Evolutionary conservation across 2,113 vertebrate genomes (phyloP).

Genomic region (Grantiella picta): DNA sequence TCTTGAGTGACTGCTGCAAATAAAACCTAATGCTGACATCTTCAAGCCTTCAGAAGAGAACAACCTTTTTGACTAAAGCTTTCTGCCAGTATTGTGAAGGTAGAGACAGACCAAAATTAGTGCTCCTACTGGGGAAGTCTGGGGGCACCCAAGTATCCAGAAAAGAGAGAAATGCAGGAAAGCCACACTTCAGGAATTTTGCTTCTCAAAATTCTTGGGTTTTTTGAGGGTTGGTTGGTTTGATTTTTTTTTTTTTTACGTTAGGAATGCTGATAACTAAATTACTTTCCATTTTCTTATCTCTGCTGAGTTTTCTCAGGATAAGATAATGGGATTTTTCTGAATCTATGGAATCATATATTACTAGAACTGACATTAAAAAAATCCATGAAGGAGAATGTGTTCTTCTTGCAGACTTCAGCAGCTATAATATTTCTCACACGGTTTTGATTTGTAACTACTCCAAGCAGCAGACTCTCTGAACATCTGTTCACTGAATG

Average conservation of each 20-base stretch:
- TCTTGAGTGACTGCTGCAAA: not conserved
- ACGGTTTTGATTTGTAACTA: not conserved
- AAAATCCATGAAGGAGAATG: not conserved
- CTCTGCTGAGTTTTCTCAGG: not conserved
- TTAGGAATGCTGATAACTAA: not conserved
- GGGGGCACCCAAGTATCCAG: not conserved
- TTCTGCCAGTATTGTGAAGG: not conserved
- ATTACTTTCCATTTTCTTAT: not conserved
- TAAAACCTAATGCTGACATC: not conserved
- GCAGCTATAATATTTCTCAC: not conserved
- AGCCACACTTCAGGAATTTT: not conserved
- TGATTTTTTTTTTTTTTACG: not conserved
- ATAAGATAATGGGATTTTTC: not conserved
- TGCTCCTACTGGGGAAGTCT: not conserved
- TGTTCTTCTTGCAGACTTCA: not conserved
- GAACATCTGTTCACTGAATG: constrained; percentile 22
- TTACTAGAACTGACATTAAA: not conserved
- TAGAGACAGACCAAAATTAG: not conserved
- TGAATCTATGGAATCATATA: not conserved
- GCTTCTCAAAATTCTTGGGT: not conserved
- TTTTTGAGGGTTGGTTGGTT: not conserved
- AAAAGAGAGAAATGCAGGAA: not conserved
- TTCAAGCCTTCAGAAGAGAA: not conserved
- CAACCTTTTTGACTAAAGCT: not conserved
- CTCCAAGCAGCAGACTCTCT: constrained; percentile 2